These are phyloP conservation scores for Tanaodytes sp. DNA, from an alignment of 2,888 invertebrate species.

Conservation along the genomic window DNA sequence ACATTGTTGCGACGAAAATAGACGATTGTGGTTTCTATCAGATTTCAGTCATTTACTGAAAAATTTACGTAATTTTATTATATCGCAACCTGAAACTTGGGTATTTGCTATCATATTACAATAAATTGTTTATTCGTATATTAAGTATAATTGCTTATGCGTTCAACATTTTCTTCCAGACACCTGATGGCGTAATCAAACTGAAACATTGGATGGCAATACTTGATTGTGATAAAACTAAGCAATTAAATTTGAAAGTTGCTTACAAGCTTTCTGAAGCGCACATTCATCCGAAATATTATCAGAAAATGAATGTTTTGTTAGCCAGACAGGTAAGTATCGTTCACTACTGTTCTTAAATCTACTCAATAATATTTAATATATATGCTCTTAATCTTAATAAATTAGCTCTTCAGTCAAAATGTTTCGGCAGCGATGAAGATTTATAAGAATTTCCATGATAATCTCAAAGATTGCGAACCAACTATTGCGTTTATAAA, in stretches of 20 bases:
- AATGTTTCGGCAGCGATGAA: conserved; percentile 47
- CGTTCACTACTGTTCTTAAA: neutral
- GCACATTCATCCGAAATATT: conserved; percentile 43
- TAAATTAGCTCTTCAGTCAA: conserved; percentile 44
- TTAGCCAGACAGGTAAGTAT: conserved; percentile 22
- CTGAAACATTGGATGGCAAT: conserved; percentile 46
- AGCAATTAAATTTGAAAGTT: conserved; percentile 30
- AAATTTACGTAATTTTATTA: conserved; percentile 33
- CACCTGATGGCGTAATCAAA: conserved; percentile 52
- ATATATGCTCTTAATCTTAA: neutral
- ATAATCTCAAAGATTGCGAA: conserved; percentile 40
- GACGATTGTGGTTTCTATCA: conserved; percentile 31
- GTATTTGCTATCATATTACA: conserved; percentile 13
- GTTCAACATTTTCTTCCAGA: conserved; percentile 31
- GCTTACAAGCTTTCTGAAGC: conserved; percentile 38
- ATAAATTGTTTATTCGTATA: neutral
- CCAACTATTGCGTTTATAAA: too few species aligned
- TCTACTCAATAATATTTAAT: neutral
- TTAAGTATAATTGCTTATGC: neutral
- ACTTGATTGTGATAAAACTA: conserved; percentile 19
- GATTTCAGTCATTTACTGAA: conserved; percentile 40
- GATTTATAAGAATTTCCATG: conserved; percentile 16
- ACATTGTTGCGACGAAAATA: conserved; percentile 19
- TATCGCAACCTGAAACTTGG: conserved; percentile 9
- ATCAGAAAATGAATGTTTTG: conserved; percentile 31